Percentiles rank a stretch among this genome's conserved stretches.
Evolutionary conservation across 2,797 vertebrate genomes (phyloP).

Genomic region (Stomatorhinus walkeri): DNA sequence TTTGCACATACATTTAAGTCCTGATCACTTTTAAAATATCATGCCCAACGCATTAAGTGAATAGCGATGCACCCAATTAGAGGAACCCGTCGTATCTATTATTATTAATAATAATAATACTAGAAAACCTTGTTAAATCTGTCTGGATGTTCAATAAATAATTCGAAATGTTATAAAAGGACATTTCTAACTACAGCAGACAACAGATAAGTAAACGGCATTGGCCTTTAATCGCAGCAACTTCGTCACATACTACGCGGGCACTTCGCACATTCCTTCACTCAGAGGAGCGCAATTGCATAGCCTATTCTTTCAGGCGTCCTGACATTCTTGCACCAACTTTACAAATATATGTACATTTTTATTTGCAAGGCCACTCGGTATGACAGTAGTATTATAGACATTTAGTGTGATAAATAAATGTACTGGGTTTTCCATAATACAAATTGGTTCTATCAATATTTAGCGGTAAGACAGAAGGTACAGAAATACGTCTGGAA

Average conservation of each 20-base stretch:
- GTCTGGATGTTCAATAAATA: background rate
- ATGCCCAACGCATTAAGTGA: background rate
- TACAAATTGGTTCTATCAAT: background rate
- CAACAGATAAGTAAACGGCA: background rate
- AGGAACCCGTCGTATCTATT: background rate
- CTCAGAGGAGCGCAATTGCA: background rate
- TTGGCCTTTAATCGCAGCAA: background rate
- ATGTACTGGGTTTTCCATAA: background rate
- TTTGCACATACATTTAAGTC: background rate
- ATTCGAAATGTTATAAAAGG: background rate
- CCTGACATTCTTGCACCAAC: background rate
- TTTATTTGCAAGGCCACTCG: background rate
- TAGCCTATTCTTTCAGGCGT: background rate
- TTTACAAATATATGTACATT: background rate
- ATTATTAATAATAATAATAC: background rate
- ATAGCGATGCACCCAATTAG: background rate
- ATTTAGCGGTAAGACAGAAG: background rate
- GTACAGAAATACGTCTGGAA: background rate
- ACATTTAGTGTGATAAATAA: background rate
- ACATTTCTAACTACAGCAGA: background rate
- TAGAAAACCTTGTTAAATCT: background rate
- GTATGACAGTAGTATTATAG: background rate
- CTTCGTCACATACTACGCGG: background rate
- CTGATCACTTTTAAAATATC: background rate
- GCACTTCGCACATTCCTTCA: slow-evolving; percentile 2